Conservation (phyloP, 2,888 invertebrate species). For the Poecilobothrus nobilitatus region DNA sequence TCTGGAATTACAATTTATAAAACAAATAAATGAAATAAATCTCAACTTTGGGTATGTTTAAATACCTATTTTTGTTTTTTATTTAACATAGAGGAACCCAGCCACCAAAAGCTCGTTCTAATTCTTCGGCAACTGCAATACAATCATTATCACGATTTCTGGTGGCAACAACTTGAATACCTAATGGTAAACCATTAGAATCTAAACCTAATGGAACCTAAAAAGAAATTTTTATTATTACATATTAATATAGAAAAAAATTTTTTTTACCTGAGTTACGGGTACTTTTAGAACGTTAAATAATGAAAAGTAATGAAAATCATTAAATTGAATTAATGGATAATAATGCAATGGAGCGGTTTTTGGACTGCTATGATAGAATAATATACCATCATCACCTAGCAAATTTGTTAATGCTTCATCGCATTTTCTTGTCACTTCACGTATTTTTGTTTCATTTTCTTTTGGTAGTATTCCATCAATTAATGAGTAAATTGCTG, state of each 20-base stretch:
- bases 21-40: no score
- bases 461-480: conserved; percentile 58
- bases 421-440: conserved; percentile 50
- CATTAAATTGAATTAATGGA: conserved; percentile 65
- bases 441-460: conserved; percentile 55
- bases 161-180: conserved; percentile 78
- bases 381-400: conserved; percentile 68
- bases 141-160: conserved; percentile 76
- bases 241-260: background rate
- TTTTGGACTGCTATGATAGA: conserved; percentile 73
- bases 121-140: conserved; percentile 79
- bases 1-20: no score
- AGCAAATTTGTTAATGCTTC: conserved; percentile 57
- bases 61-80: no score
- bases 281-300: conserved; percentile 80
- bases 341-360: conserved; percentile 77
- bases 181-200: conserved; percentile 73
- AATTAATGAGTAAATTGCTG: conserved; percentile 58
- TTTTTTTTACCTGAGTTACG: conserved; percentile 58
- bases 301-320: conserved; percentile 76
- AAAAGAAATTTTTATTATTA: conserved; percentile 1
- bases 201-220: conserved; percentile 72
- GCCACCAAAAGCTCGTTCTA: conserved; percentile 82
- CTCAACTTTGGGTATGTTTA: no score
- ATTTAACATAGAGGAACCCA: conserved; percentile 61